Evolutionary conservation across 2,797 vertebrate genomes (phyloP).

Genomic region (Columba guinea): DNA sequence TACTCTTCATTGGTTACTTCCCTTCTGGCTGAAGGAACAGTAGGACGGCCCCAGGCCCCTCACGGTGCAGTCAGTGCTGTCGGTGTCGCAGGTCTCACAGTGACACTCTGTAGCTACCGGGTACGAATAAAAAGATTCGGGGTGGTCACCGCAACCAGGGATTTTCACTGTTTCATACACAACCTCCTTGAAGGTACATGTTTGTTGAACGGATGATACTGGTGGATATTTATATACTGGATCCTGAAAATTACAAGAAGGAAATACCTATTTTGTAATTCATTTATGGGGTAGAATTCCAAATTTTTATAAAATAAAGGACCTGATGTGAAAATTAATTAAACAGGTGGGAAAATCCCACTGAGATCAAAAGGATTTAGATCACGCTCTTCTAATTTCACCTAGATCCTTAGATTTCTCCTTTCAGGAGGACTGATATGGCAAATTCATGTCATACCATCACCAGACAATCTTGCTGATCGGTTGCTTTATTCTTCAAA

Average conservation of each 20-base stretch:
- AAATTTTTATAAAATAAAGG: background rate
- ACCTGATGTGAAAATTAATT: background rate
- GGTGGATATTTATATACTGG: slow-evolving; percentile 78
- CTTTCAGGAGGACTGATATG: background rate
- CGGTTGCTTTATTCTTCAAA: background rate
- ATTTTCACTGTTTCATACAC: slow-evolving; percentile 84
- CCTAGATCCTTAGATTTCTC: background rate
- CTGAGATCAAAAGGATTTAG: background rate
- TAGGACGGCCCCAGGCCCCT: slow-evolving; percentile 74
- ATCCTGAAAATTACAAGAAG: slow-evolving; percentile 77
- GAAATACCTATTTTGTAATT: background rate
- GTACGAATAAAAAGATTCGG: slow-evolving; percentile 80
- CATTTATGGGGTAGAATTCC: background rate
- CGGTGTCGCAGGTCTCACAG: slow-evolving; percentile 81
- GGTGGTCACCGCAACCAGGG: slow-evolving; percentile 79
- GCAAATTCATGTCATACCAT: background rate
- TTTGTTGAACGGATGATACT: slow-evolving; percentile 71
- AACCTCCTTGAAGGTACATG: slow-evolving; percentile 86
- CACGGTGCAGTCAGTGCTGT: slow-evolving; percentile 82
- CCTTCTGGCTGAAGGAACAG: slow-evolving; percentile 78
- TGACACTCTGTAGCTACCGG: slow-evolving; percentile 87
- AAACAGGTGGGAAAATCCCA: background rate
- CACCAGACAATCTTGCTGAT: background rate
- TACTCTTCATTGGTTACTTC: slow-evolving; percentile 53
- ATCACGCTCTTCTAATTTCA: background rate